These are phyloP conservation scores for Takifugu rubripes DNA, from an alignment of 2,797 vertebrate genomes.

Conservation along the genomic window DNA sequence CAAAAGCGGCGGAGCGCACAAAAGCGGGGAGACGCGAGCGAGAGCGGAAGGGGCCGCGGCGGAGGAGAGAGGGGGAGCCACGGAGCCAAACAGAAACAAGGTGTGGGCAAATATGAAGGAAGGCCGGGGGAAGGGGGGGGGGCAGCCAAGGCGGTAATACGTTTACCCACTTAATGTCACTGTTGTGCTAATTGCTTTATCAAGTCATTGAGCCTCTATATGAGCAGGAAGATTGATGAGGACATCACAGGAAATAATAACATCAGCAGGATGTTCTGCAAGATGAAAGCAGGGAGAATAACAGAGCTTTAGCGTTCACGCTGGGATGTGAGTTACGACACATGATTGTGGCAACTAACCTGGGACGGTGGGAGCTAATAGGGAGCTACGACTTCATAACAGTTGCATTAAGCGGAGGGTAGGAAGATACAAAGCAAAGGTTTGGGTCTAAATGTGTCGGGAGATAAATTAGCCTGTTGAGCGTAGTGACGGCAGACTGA, in stretches of 20 bases:
- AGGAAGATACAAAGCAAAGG: conserved; percentile 67
- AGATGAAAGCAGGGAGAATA: conserved; percentile 12
- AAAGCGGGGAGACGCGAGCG: conserved; percentile 43
- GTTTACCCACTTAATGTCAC: conserved; percentile 58
- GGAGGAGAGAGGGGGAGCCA: conserved; percentile 6
- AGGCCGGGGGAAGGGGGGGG: conserved; percentile 13
- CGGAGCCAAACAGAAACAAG: conserved; percentile 28
- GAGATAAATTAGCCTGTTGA: conserved; percentile 75
- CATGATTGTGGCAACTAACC: conserved; percentile 41
- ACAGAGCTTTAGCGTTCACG: conserved; percentile 29
- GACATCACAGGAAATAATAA: conserved; percentile 27
- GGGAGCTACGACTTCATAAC: conserved; percentile 52
- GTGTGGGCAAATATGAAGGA: conserved; percentile 32
- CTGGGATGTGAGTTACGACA: conserved; percentile 40
- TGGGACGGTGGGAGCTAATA: conserved; percentile 55
- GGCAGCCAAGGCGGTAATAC: conserved; percentile 37
- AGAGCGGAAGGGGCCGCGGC: conserved; percentile 21
- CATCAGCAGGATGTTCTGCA: conserved; percentile 24
- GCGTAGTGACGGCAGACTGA: conserved; percentile 52
- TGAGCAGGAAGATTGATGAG: conserved; percentile 43
- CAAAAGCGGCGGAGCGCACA: conserved; percentile 42
- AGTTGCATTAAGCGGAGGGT: conserved; percentile 67
- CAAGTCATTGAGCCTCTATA: conserved; percentile 36
- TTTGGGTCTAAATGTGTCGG: conserved; percentile 60
- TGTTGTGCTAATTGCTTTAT: conserved; percentile 57